Base-by-base conservation (phyloP, 1,140 invertebrate species). In the Bombus superbus region DNA sequence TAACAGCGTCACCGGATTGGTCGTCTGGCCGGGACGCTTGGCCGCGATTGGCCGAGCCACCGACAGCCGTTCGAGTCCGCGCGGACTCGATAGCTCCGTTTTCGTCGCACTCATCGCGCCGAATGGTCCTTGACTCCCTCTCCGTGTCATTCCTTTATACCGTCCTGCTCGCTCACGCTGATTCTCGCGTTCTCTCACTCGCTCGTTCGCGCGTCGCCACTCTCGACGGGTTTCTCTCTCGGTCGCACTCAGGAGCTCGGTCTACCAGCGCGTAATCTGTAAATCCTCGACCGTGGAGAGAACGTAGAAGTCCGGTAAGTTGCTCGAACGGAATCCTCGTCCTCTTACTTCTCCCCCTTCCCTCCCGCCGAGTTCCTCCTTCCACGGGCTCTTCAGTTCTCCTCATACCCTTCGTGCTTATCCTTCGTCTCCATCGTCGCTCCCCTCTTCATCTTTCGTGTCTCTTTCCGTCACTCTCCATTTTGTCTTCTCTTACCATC, bases 281-380 rank as follows among this genome's bases (percentile, higher is more conserved):
- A 94, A 94, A 94, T 94, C 93, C 93, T 94, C 92, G 89, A 92
- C 77, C 77, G 86, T 86, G 87, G 90, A 91, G 89, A 90, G 90
- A 89, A 89, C 91, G 90, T 89, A 92, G 90, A 93, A 94, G 92
- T 94, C 92, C 92, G 88, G 92, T 93, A 93, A 94, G 93, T 94
- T 94, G 92, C 91, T 92, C 88, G 91, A 92, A 93, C 90, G 90
- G 88, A 92, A 92, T 92, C 92, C 90, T 92, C 91, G 86, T 88
- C 81, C 88, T 90, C 89, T 87, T 89, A 86, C 86, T 84, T 89
- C 87, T 59, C 80, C 62, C 40, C 59, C 38, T 47, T 42, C 64
- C 73, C 81, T 47, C 35, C 15, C n/a, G 53, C 28, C 2, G 47
- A 42, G 22, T 44, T 73, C 81, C 74, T 83, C 78, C 79, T 78